Evolutionary conservation across 2,797 vertebrate genomes (phyloP), one percentile per base, ranked within the genome.

Genomic region (Knipowitschia caucasica): DNA sequence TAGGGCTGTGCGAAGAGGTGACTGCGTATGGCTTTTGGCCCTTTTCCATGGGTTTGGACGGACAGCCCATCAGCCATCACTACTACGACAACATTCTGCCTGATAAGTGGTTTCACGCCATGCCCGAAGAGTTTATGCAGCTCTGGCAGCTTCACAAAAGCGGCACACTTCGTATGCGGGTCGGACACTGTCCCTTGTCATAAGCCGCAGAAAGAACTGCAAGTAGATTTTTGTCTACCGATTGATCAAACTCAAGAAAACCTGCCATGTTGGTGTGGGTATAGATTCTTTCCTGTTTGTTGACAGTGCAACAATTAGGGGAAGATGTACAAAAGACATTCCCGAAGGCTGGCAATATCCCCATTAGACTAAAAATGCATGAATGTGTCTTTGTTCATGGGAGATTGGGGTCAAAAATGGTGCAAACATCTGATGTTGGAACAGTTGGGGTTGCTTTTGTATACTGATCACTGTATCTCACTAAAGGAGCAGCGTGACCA

Each of bases 11-110:
- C 1, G 94, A 99, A 53, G 96, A 98, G 23, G 95, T 99, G 18
- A 92, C 92, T 0, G 89, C 90, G 55, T 99, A 97, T 0, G 97
- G 97, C 35, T 99, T 99, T 86, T 99, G 97, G 97, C 96, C 97
- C 0, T 99, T 99, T 80, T 91, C 94, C 0, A 75, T 92, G 17
- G 92, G 90, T 74, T 86, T 95, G 73, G 89, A 80, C 0, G 85
- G 91, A 56, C 85, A 72, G 38, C 92, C 91, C 4, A 89, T 99
- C 80, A 96, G 95, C 78, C 96, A 99, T 56, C 97, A 99, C 47
- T 99, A 99, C 85, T 99, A 99, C 5, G 96, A 99, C 79, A 95
- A 98, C 23, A 89, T 96, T 50, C 80, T 94, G 77, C 97, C 96
- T 0, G 90, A 90, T 46, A 92, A 90, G 0, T 92, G 93, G 40